These are phyloP conservation scores for Aphidius gifuensis DNA, from an alignment of 1,140 invertebrate genomes.

Conservation along the genomic window DNA sequence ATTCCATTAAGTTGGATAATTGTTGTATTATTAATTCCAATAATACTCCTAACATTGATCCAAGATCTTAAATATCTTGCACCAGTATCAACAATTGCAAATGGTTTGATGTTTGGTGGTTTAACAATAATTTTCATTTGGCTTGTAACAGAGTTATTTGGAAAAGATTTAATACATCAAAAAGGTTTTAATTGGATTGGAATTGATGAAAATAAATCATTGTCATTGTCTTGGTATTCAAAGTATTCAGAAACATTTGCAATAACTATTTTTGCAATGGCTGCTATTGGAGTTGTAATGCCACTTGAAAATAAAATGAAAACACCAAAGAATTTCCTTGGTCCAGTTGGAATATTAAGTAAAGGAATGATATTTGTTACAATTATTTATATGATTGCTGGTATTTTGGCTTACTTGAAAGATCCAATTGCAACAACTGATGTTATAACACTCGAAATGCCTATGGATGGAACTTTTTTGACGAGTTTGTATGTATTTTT, in stretches of 20 bases:
- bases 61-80: conserved; percentile 78
- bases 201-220: no score
- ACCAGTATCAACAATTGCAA: conserved; percentile 78
- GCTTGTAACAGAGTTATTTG: conserved; percentile 60
- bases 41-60: conserved; percentile 73
- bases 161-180: conserved; percentile 55
- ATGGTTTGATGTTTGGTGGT: conserved; percentile 73
- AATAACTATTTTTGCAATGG: conserved; percentile 79
- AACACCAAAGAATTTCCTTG: conserved; percentile 76
- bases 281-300: conserved; percentile 79
- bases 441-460: conserved; percentile 76
- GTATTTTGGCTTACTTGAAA: conserved; percentile 83
- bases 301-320: conserved; percentile 90
- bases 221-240: no score
- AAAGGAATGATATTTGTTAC: conserved; percentile 84
- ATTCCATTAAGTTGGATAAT: no score
- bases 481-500: no score
- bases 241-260: conserved; percentile 53
- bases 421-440: conserved; percentile 67
- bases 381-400: conserved; percentile 79
- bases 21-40: conserved; percentile 42
- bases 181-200: conserved; percentile 58
- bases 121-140: conserved; percentile 82
- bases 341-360: conserved; percentile 82
- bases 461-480: conserved; percentile 50